Conservation (phyloP, 2,888 invertebrate species). For the Rhynchonema sp. region DNA sequence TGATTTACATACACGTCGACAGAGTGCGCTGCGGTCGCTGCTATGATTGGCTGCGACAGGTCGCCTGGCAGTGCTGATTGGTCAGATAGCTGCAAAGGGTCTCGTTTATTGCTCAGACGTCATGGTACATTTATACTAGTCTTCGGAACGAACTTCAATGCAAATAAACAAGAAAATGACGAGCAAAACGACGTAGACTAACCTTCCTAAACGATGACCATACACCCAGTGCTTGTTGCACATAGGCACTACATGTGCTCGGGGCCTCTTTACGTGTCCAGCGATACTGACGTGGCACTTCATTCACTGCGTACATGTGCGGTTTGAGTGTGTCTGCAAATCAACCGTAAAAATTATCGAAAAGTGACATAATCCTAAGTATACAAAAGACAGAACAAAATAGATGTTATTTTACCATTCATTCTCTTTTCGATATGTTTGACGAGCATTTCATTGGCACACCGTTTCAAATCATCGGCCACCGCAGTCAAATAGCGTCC, state of each 20-base stretch:
- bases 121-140: no score
- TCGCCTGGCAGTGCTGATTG: constrained; percentile 8
- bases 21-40: neutral
- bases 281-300: constrained; percentile 69
- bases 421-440: neutral
- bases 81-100: neutral
- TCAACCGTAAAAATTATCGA: no score
- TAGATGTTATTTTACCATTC: no score
- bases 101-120: neutral
- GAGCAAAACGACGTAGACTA: no score
- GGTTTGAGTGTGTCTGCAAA: no score
- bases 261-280: constrained; percentile 40
- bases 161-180: no score
- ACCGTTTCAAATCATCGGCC: constrained; percentile 3
- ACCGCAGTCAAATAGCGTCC: constrained; percentile 13
- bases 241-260: constrained; percentile 56
- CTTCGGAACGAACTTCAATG: no score
- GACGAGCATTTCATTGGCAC: neutral
- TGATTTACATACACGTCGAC: neutral
- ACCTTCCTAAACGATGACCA: constrained; percentile 23
- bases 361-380: no score
- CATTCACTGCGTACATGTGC: constrained; percentile 58
- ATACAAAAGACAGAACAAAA: no score
- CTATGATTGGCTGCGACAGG: neutral
- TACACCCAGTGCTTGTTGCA: constrained; percentile 45